Conservation (phyloP, 2,888 invertebrate species). For the Conomelus anceps region DNA sequence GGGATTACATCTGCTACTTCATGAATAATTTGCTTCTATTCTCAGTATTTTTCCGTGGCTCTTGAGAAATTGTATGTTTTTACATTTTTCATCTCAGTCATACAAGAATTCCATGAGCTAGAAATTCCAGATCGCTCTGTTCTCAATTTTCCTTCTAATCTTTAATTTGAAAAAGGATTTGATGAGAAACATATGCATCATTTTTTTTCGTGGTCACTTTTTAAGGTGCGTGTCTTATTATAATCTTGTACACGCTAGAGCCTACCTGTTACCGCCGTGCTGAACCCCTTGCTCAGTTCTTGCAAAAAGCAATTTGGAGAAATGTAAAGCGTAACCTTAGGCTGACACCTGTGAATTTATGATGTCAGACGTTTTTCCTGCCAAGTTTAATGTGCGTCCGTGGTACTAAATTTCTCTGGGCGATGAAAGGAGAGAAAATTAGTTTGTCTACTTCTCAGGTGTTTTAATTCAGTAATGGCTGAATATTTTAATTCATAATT, state of each 20-base stretch:
- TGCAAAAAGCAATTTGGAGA: neutral
- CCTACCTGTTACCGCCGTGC: neutral
- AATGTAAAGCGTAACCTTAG: neutral
- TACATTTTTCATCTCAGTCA: neutral
- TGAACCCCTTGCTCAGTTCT: neutral
- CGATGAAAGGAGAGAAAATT: neutral
- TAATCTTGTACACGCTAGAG: neutral
- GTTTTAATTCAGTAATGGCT: neutral
- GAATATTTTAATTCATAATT: too few species aligned
- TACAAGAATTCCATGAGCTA: neutral
- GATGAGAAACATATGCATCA: neutral
- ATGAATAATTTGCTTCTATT: neutral
- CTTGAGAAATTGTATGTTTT: neutral
- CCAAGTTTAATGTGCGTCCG: neutral
- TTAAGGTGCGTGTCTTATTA: neutral
- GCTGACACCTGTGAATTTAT: neutral
- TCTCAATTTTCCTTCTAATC: too few species aligned
- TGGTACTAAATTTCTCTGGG: neutral
- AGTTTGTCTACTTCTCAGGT: neutral
- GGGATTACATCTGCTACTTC: neutral
- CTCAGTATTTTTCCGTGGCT: neutral
- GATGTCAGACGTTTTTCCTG: neutral
- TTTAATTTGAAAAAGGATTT: neutral
- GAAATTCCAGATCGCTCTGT: neutral
- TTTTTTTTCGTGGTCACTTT: neutral